Percentiles rank a stretch among this genome's conserved stretches.
These are phyloP conservation scores for Stomatorhinus walkeri DNA, from an alignment of 2,797 vertebrate genomes.

Conservation along the genomic window DNA sequence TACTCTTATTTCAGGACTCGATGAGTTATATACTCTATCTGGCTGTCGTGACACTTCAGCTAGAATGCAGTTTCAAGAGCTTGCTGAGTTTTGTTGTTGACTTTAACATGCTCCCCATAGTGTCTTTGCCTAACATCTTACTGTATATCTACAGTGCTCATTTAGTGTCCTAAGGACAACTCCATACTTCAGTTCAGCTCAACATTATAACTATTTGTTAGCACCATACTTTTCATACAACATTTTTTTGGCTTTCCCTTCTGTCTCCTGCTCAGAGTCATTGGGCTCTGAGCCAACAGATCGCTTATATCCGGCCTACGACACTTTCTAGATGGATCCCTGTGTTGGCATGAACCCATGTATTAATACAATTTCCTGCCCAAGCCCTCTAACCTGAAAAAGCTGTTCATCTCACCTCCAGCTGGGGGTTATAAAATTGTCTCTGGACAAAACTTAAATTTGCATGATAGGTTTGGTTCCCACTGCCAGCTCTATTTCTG, in stretches of 20 bases:
- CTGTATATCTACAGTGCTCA: not conserved
- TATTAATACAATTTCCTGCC: not conserved
- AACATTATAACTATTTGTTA: not conserved
- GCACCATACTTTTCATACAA: not conserved
- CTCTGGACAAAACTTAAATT: not conserved
- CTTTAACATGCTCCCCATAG: not conserved
- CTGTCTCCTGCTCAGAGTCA: not conserved
- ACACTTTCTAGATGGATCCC: not conserved
- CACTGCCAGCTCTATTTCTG: not conserved
- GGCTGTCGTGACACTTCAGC: not conserved
- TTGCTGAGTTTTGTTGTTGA: not conserved
- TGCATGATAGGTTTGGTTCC: not conserved
- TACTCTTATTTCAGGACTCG: not conserved
- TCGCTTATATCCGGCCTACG: not conserved
- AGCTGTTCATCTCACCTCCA: not conserved
- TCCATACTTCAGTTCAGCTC: not conserved
- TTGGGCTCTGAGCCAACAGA: not conserved
- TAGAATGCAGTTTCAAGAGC: not conserved
- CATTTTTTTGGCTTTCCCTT: not conserved
- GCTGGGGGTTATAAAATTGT: not conserved
- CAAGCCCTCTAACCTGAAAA: not conserved
- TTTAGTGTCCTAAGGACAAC: not conserved
- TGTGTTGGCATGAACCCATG: not conserved
- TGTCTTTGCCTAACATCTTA: not conserved
- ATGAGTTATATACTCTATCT: not conserved